These are phyloP conservation scores for Drosophila auraria DNA, from an alignment of 1,140 invertebrate genomes.

Conservation along the genomic window DNA sequence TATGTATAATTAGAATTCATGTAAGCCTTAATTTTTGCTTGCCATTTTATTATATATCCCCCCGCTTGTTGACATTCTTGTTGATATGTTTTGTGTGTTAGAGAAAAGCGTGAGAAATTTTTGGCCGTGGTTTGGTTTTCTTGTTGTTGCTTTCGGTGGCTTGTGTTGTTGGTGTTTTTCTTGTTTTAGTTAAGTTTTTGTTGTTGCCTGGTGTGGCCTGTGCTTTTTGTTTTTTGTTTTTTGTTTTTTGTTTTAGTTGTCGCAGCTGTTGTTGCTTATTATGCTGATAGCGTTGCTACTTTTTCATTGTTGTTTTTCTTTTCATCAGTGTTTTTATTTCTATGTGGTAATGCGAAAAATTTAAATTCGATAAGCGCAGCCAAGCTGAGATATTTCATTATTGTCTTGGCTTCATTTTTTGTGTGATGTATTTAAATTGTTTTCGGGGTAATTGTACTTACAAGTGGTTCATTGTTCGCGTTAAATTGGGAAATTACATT, in stretches of 20 bases:
- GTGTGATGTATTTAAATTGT: conserved; percentile 26
- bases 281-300: conserved; percentile 73
- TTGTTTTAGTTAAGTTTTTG: conserved; percentile 61
- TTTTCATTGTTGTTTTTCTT: conserved; percentile 55
- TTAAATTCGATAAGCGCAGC: conserved; percentile 72
- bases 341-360: conserved; percentile 63
- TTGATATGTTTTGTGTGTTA: conserved; percentile 34
- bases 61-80: conserved; percentile 21
- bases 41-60: conserved; percentile 23
- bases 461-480: conserved; percentile 28
- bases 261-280: conserved; percentile 64
- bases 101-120: conserved; percentile 81
- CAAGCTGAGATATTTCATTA: conserved; percentile 39
- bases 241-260: conserved; percentile 55
- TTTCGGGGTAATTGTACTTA: conserved; percentile 26
- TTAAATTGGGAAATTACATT: background rate
- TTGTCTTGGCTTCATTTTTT: conserved; percentile 39
- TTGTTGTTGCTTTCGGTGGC: conserved; percentile 29
- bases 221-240: conserved; percentile 53
- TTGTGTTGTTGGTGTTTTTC: conserved; percentile 36
- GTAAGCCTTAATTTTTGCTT: background rate
- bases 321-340: conserved; percentile 9
- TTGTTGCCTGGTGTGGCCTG: conserved; percentile 32
- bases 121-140: conserved; percentile 76
- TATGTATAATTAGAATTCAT: background rate